Base-by-base conservation (phyloP, 2,113 vertebrate species). In the Chroicocephalus ridibundus region DNA sequence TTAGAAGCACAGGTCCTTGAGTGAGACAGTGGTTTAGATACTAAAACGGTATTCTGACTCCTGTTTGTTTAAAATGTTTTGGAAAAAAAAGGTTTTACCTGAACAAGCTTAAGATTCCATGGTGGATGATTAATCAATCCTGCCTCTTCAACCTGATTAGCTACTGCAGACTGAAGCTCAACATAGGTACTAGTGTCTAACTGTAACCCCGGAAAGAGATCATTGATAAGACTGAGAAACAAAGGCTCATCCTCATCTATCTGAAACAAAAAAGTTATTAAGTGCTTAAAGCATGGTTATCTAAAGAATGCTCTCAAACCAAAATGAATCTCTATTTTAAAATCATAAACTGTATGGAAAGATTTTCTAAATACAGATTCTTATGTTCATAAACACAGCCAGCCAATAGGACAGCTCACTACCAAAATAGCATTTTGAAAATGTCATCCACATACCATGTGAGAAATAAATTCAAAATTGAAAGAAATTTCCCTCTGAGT, bases 21-120 rank as follows among this genome's bases (percentile, higher is more conserved):
- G 8, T 9, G 13, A 83, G 40, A 60, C 29, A 76, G 7, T 10
- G 8, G 4, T 57, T 85, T 49, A 74, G 47, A 36, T 17, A 81
- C 26, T n/a, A 62, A 81, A 3, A 68, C 4, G 3, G 13, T 82
- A 38, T 38, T 81, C 60, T 84, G 42, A 51, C 55, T 91, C 47
- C 46, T 49, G 16, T 57, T 68, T 57, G 31, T 19, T 29, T 85
- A 82, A 20, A 69, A 55, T 0, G 0, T 55, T 89, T 91, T 8
- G 12, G 36, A 6, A 58, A 58, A 42, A 84, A 72, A 58, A 49
- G 6, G 25, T 34, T 95, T 81, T 95, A 98, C 98, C 98, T 98
- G 98, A 52, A 98, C 92, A 55, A 98, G 98, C 65, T 98, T 98
- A 85, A 98, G 98, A 86, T 98, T 98, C 98, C 98, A 98, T 17